Evolutionary conservation across 2,113 vertebrate genomes (phyloP), one percentile per base, ranked within the genome.

Genomic region (Cyanoliseus patagonus): DNA sequence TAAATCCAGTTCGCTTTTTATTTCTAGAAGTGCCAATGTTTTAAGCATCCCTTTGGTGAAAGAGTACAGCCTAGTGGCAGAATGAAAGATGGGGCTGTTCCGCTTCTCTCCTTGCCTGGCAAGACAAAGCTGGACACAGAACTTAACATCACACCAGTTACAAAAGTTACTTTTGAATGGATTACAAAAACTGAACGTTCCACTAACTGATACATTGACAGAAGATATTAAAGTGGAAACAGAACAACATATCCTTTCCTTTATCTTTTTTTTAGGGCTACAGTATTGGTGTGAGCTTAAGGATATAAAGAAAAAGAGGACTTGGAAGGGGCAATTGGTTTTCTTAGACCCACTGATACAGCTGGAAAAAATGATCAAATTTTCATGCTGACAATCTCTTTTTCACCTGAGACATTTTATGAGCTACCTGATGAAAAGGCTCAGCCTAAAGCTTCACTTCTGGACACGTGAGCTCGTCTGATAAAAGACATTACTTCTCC

Each of bases 41-140:
- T 35, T 19, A 55, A 63, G 17, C 23, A 31, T 41, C 53, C 67
- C 35, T 49, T 33, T 22, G 23, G 80, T 64, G 62, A 68, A 81
- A 95, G 59, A 92, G 83, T 79, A 89, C 88, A 49, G 49, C 92
- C 94, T 90, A 88, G 87, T 55, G 96, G 94, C 47, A 90, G 87
- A 86, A 92, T 13, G 8, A 52, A 94, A 57, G 16, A 8, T 3
- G 17, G 27, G 41, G 42, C 51, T 35, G 27, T 78, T 37, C 33
- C 31, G 17, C 57, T 63, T 42, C 23, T 11, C 47, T 49, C 10
- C 18, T 30, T 20, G 61, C 30, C 37, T 23, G 22, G 59, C 42
- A 31, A 27, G 11, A 70, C 52, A 70, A 35, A 70, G 47, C 37
- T 31, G 6, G 47, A 64, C 46, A 47, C 2, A 17, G 59, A 70